Evolutionary conservation across 2,113 vertebrate genomes (phyloP), one percentile per base, ranked within the genome.

Genomic region (Hypanus sabinus): DNA sequence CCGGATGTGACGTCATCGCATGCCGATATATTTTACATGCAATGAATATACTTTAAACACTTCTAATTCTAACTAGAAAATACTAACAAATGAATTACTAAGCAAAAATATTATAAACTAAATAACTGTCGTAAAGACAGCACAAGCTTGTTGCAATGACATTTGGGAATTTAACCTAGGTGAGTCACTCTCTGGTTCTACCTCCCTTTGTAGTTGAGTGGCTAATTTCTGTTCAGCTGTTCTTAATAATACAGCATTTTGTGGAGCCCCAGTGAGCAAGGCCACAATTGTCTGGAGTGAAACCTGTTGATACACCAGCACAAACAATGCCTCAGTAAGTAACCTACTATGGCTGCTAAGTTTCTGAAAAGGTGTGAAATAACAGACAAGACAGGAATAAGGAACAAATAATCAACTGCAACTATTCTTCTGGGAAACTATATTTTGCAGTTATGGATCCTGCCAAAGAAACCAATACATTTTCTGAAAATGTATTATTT

Each of bases 401-500:
- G n/a, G n/a, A 33, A 70, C n/a, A 33, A 62, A 65, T 0, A 91
- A 91, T 65, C 60, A 91, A 11, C 11, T 62, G 27, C 22, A 65
- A 16, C 60, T 24, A 71, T 38, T 92, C 88, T 62, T 70, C n/a
- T 68, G 87, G 87, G 62, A 38, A 70, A 92, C 88, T 68, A 27
- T 90, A 30, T 14, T 36, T 38, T 92, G 33, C 16, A 36, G 88
- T 92, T 70, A 92, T 70, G 88, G 65, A 92, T 38, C 70, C 88
- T 18, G 38, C n/a, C 68, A 62, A 70, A 70, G 87, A 62, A 70
- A 18, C 36, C 33, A 24, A 24, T 36, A n/a, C 20, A n/a, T 87
- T 57, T 60, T 38, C 30, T 92, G n/a, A 92, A 87, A n/a, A 92
- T 68, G 36, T 92, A 73, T 93, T 93, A 38, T 93, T 73, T 38